Conservation (phyloP, 2,888 invertebrate genomes). For the Spialia ferax region DNA sequence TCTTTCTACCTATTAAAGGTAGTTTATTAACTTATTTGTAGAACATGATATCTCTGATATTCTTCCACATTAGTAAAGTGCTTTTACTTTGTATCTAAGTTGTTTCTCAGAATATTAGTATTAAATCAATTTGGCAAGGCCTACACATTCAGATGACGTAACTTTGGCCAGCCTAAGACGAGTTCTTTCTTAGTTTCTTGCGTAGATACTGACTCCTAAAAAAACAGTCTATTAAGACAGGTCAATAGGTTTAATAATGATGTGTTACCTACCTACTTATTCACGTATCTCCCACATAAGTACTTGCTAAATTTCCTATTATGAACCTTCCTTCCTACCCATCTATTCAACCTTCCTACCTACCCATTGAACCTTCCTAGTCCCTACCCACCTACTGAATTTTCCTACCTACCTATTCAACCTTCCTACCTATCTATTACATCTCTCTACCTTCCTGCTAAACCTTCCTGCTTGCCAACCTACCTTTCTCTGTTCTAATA, state of each 20-base stretch:
- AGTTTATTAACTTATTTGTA: too few species aligned
- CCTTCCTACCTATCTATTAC: too few species aligned
- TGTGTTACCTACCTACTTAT: background rate
- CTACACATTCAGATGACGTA: slow-evolving; percentile 14
- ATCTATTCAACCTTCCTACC: too few species aligned
- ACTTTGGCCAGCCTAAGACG: slow-evolving; percentile 6
- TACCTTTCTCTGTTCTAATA: background rate
- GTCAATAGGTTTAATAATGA: background rate
- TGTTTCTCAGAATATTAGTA: background rate
- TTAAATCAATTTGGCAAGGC: slow-evolving; percentile 26
- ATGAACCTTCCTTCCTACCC: too few species aligned
- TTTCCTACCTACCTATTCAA: too few species aligned
- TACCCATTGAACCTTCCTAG: too few species aligned
- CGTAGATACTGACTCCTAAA: slow-evolving; percentile 3
- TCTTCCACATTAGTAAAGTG: background rate
- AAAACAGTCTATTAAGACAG: background rate
- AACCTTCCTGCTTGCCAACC: background rate
- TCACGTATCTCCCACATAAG: too few species aligned
- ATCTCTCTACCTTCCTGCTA: too few species aligned
- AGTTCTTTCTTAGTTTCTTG: slow-evolving; percentile 16
- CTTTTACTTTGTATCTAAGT: background rate
- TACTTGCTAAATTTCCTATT: too few species aligned
- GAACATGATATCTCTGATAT: background rate
- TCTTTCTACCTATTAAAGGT: too few species aligned
- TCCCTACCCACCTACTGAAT: too few species aligned